Evolutionary conservation across 1,140 invertebrate genomes (phyloP).

Genomic region (Sitobion miscanthi): DNA sequence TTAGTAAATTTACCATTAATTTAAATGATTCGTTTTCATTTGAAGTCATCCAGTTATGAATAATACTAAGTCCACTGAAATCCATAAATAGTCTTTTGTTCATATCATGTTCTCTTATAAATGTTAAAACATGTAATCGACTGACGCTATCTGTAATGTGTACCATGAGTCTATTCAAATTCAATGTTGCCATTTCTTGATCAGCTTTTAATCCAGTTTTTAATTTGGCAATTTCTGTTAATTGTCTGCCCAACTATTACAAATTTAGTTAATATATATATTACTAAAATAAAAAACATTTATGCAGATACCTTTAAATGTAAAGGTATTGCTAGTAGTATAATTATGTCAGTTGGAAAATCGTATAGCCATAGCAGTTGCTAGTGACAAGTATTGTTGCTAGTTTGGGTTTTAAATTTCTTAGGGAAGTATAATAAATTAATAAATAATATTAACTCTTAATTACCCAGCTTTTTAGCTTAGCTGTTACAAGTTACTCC

Average conservation of each 20-base stretch:
- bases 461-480: too few species aligned
- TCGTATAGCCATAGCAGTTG: too few species aligned
- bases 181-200: constrained; percentile 66
- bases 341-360: too few species aligned
- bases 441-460: too few species aligned
- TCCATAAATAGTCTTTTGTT: constrained; percentile 88
- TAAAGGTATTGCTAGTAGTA: neutral
- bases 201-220: constrained; percentile 48
- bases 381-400: too few species aligned
- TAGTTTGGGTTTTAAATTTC: too few species aligned
- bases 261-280: neutral
- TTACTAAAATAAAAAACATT: neutral
- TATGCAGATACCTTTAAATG: neutral
- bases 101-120: constrained; percentile 76
- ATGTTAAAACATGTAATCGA: constrained; percentile 70
- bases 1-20: constrained; percentile 35
- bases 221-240: constrained; percentile 43
- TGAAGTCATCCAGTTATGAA: constrained; percentile 85
- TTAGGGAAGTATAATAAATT: too few species aligned
- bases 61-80: constrained; percentile 88
- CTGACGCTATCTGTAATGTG: constrained; percentile 81
- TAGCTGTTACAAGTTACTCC: too few species aligned
- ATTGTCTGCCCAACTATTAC: constrained; percentile 34
- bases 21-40: constrained; percentile 52
- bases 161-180: constrained; percentile 88